A percentile compares a stretch with the other conserved stretches of the same genome.
These are phyloP conservation scores for Zootermopsis nevadensis DNA, from an alignment of 2,888 invertebrate species.

Conservation along the genomic window DNA sequence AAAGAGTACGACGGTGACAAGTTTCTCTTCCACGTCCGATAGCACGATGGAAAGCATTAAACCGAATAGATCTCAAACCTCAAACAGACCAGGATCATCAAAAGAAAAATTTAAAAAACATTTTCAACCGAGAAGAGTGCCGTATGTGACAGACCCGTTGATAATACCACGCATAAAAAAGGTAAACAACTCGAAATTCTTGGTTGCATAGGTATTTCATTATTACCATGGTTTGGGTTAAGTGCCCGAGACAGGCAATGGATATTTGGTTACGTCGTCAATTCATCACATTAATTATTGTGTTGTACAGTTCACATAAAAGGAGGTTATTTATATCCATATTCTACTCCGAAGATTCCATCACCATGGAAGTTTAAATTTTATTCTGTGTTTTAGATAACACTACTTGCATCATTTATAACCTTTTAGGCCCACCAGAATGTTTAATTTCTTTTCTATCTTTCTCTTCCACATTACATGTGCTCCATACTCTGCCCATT, in stretches of 20 bases:
- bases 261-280: too few species aligned
- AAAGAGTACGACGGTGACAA: not conserved
- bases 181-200: not conserved
- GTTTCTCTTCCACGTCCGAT: not conserved
- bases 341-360: not conserved
- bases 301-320: too few species aligned
- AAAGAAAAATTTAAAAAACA: slow-evolving; percentile 4
- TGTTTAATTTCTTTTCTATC: too few species aligned
- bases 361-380: too few species aligned
- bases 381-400: too few species aligned
- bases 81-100: not conserved
- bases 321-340: not conserved
- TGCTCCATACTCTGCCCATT: too few species aligned
- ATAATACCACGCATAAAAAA: slow-evolving; percentile 1
- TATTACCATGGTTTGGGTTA: not conserved
- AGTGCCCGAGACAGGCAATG: not conserved
- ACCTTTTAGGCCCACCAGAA: too few species aligned
- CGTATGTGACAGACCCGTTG: not conserved
- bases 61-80: too few species aligned
- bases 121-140: not conserved
- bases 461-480: too few species aligned
- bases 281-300: too few species aligned
- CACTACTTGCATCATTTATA: too few species aligned
- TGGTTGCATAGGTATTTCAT: not conserved
- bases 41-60: not conserved